Percentiles rank a stretch among this genome's conserved stretches.
These are phyloP conservation scores for Camelus bactrianus DNA, from an alignment of 2,113 vertebrate genomes.

Conservation along the genomic window DNA sequence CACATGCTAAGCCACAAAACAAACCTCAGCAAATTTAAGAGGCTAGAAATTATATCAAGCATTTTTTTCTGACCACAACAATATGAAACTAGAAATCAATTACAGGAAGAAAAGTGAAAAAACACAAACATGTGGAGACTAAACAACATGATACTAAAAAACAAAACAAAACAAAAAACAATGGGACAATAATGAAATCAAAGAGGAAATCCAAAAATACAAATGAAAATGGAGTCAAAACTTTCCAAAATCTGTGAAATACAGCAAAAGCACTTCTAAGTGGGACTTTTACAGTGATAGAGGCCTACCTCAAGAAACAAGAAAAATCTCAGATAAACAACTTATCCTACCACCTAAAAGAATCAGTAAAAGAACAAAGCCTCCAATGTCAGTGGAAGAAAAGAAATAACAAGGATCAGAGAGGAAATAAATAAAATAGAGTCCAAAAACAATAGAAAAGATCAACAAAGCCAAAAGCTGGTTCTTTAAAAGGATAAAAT, in stretches of 20 bases:
- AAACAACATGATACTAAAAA: neutral
- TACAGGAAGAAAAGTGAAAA: neutral
- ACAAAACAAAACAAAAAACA: neutral
- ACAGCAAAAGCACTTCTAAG: neutral
- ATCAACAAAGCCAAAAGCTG: neutral
- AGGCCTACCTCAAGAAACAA: neutral
- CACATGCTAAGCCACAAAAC: neutral
- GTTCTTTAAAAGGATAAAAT: neutral
- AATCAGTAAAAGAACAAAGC: neutral
- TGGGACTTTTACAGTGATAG: neutral
- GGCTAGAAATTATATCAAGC: neutral
- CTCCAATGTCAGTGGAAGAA: neutral
- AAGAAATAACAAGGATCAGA: neutral
- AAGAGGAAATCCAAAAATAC: neutral
- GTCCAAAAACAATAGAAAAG: neutral
- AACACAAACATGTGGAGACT: neutral
- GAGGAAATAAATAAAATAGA: neutral
- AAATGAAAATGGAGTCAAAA: neutral
- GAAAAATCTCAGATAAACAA: neutral
- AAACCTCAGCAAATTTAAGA: neutral
- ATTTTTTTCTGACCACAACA: neutral
- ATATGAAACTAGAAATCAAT: neutral
- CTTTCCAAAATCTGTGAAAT: neutral
- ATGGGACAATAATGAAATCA: neutral
- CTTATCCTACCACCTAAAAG: neutral